phyloP scores from a whole-genome alignment of 2,797 vertebrate species.

The Mus caroli region DNA sequence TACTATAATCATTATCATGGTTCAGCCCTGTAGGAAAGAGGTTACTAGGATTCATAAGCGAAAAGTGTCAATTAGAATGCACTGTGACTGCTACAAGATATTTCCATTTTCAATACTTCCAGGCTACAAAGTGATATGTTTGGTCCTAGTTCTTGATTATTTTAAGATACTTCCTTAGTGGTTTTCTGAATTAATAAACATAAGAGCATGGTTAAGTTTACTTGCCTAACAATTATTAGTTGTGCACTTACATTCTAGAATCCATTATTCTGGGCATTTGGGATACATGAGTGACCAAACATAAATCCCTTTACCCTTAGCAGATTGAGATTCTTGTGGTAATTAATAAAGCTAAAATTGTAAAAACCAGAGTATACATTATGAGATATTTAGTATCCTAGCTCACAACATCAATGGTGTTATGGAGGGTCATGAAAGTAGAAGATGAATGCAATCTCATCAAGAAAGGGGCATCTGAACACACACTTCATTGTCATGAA shows the following conservation, averaged over 20 bases:
- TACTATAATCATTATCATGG: conserved; percentile 13
- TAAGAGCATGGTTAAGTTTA: conserved; percentile 15
- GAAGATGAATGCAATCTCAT: neutral
- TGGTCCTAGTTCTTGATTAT: conserved; percentile 27
- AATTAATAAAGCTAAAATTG: conserved; percentile 23
- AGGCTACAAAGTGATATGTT: neutral
- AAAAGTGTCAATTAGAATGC: conserved; percentile 40
- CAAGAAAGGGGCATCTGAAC: neutral
- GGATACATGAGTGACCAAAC: neutral
- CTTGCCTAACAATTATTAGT: neutral
- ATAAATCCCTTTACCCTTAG: neutral
- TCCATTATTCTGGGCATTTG: neutral
- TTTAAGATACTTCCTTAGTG: conserved; percentile 41
- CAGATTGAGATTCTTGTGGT: neutral
- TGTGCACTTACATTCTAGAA: neutral
- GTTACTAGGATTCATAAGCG: neutral
- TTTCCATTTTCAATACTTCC: conserved; percentile 18
- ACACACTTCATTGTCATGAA: neutral
- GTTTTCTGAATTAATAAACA: neutral
- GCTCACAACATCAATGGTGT: neutral
- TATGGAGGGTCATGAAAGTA: neutral
- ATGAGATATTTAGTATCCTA: neutral
- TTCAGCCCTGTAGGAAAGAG: neutral
- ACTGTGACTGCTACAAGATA: neutral
- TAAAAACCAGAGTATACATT: neutral